Evolutionary conservation across 1,140 invertebrate genomes (phyloP).

Genomic region (Archivesica marissinica): DNA sequence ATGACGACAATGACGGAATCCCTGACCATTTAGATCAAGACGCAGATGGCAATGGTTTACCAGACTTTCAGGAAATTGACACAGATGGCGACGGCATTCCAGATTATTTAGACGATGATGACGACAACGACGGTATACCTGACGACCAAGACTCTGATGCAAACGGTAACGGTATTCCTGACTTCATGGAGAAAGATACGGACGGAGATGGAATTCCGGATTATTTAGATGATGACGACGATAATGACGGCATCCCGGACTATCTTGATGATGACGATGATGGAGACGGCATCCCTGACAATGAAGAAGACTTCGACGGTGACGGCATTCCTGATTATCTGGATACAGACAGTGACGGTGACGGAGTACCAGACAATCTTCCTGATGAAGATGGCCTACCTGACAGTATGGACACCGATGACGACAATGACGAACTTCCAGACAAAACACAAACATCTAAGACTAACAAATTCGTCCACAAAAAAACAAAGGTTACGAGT

Average conservation of each 20-base stretch:
- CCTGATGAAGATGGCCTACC: slow-evolving; percentile 80
- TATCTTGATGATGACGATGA: slow-evolving; percentile 67
- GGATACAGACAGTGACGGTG: slow-evolving; percentile 74
- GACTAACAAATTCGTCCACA: not conserved
- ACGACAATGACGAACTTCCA: slow-evolving; percentile 73
- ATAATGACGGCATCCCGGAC: slow-evolving; percentile 76
- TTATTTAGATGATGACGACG: slow-evolving; percentile 74
- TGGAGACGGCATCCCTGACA: slow-evolving; percentile 78
- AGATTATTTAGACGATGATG: slow-evolving; percentile 56
- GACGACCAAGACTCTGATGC: slow-evolving; percentile 66
- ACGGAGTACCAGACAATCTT: slow-evolving; percentile 75
- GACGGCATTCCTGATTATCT: slow-evolving; percentile 64
- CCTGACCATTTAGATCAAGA: slow-evolving; percentile 76
- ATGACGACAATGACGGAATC: slow-evolving; percentile 78
- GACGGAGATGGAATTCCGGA: slow-evolving; percentile 79
- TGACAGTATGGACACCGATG: slow-evolving; percentile 70
- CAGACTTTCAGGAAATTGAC: slow-evolving; percentile 73
- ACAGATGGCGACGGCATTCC: slow-evolving; percentile 78
- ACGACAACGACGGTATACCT: slow-evolving; percentile 73
- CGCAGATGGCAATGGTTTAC: slow-evolving; percentile 76
- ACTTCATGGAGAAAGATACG: slow-evolving; percentile 72
- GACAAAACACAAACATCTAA: slow-evolving; percentile 42
- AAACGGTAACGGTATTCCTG: slow-evolving; percentile 77
- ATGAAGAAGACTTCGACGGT: slow-evolving; percentile 30
- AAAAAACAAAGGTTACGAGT: not conserved